A percentile compares a stretch with the other conserved stretches of the same genome.
phyloP scores from a whole-genome alignment of 2,113 vertebrate genomes.

The Leptocoma aspasia region DNA sequence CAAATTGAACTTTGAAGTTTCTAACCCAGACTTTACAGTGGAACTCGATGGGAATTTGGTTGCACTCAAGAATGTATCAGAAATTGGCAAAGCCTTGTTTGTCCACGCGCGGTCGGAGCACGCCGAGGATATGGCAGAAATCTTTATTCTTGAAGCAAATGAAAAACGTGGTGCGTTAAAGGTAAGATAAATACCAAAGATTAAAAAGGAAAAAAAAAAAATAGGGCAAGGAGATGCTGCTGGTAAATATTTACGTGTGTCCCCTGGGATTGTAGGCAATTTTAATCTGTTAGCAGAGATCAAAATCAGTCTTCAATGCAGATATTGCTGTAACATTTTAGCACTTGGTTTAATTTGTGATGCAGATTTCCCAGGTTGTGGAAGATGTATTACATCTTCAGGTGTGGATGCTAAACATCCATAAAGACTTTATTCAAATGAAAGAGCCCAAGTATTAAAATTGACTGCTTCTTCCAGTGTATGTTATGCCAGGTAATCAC shows the following conservation, averaged over 20 bases:
- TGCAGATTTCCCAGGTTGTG: background rate
- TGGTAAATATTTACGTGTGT: background rate
- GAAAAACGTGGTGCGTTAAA: constrained; percentile 71
- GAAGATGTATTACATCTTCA: background rate
- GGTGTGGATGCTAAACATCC: background rate
- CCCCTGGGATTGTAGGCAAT: background rate
- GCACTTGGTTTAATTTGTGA: background rate
- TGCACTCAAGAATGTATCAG: constrained; percentile 72
- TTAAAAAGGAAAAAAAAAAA: background rate
- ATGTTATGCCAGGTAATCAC: background rate
- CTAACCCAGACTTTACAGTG: constrained; percentile 86
- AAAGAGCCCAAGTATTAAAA: background rate
- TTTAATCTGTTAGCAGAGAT: background rate
- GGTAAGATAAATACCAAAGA: constrained; percentile 68
- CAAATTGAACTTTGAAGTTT: constrained; percentile 83
- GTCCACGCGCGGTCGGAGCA: constrained; percentile 79
- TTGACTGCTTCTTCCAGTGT: background rate
- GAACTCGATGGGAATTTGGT: constrained; percentile 79
- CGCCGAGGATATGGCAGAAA: constrained; percentile 84
- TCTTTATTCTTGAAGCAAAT: constrained; percentile 76
- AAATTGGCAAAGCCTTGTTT: constrained; percentile 75
- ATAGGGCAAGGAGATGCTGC: background rate
- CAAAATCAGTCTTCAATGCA: background rate
- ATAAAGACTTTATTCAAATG: background rate
- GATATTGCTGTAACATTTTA: background rate